Percentiles rank a stretch among this genome's conserved stretches.
These are phyloP conservation scores for Blera fallax DNA, from an alignment of 2,888 invertebrate species.

Conservation along the genomic window DNA sequence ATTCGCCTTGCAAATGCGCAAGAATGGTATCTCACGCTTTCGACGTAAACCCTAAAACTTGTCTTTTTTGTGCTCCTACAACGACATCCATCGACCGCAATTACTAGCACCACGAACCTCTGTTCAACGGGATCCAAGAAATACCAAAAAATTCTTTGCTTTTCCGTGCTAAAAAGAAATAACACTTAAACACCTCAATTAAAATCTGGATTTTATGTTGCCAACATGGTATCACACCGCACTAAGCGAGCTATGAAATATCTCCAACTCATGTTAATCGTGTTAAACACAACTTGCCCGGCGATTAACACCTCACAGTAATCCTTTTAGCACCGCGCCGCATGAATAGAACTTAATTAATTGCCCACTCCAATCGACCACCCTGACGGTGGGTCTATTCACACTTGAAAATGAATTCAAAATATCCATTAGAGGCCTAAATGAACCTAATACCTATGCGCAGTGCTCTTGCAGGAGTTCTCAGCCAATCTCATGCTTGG, in stretches of 20 bases:
- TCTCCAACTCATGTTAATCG: constrained; percentile 20
- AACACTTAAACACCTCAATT: background rate
- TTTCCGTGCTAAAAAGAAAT: background rate
- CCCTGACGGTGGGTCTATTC: background rate
- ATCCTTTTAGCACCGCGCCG: constrained; percentile 60
- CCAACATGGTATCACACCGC: background rate
- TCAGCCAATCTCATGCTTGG: background rate
- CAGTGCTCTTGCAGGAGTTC: background rate
- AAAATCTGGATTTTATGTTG: background rate
- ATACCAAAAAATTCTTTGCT: background rate
- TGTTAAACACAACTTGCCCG: constrained; percentile 12
- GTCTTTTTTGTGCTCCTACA: too few species aligned
- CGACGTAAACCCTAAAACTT: too few species aligned
- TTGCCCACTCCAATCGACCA: constrained; percentile 39
- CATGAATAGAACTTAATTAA: constrained; percentile 30
- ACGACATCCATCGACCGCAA: too few species aligned
- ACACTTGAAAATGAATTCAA: constrained; percentile 12
- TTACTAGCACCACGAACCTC: too few species aligned
- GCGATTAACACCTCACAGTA: constrained; percentile 45
- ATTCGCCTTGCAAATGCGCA: too few species aligned
- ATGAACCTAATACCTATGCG: background rate
- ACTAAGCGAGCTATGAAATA: background rate
- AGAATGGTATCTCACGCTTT: too few species aligned
- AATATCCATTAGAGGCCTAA: constrained; percentile 36
- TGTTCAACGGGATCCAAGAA: too few species aligned